Evolutionary conservation across 2,113 vertebrate genomes (phyloP).

Genomic region (Pollimyrus isidori): DNA sequence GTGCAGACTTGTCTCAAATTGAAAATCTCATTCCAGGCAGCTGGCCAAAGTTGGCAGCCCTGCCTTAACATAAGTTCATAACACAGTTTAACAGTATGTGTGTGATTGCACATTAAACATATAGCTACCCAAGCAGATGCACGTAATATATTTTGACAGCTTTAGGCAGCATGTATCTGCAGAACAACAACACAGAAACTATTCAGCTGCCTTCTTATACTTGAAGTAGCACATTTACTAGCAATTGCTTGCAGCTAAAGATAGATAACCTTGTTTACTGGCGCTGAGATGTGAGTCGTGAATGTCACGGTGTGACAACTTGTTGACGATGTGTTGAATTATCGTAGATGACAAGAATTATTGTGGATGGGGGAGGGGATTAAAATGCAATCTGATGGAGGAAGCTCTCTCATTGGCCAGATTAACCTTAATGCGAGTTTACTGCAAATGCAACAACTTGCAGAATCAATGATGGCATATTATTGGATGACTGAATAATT

Average conservation of each 20-base stretch:
- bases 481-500: not conserved
- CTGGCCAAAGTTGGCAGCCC: not conserved
- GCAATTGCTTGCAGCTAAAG: not conserved
- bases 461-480: not conserved
- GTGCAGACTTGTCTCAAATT: not conserved
- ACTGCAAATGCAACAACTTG: not conserved
- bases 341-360: not conserved
- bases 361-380: not conserved
- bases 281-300: not conserved
- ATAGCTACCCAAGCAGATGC: not conserved
- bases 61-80: not conserved
- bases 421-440: not conserved
- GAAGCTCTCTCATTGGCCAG: not conserved
- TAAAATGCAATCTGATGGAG: not conserved
- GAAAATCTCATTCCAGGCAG: not conserved
- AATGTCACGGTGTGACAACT: not conserved
- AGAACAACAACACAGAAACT: not conserved
- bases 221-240: not conserved
- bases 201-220: not conserved
- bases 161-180: not conserved
- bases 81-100: not conserved
- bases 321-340: not conserved
- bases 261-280: not conserved
- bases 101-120: not conserved
- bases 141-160: not conserved